Conservation (phyloP, 2,113 vertebrate species). For the Protomyctophum bolini region DNA sequence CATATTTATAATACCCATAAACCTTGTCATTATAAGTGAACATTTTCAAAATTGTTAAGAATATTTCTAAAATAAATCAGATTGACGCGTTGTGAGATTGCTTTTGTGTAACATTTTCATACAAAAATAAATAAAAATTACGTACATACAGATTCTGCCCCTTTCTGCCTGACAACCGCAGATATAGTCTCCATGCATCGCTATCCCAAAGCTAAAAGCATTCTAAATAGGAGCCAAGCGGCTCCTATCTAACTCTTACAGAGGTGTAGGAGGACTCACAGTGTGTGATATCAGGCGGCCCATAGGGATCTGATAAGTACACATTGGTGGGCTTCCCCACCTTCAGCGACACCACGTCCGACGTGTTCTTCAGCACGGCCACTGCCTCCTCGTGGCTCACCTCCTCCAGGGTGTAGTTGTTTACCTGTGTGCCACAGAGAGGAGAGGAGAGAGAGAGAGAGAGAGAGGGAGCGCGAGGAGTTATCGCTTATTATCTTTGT, state of each 20-base stretch:
- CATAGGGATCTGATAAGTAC: conserved; percentile 95
- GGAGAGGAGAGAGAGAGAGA: conserved; percentile 1
- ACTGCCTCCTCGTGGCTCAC: conserved; percentile 97
- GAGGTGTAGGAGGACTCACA: conserved; percentile 79
- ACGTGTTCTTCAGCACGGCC: conserved; percentile 95
- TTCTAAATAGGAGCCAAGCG: not conserved
- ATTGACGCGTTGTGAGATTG: too few species aligned
- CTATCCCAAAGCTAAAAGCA: not conserved
- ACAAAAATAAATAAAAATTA: too few species aligned
- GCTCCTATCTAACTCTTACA: conserved; percentile 7
- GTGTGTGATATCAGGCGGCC: conserved; percentile 94
- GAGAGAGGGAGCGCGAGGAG: not conserved
- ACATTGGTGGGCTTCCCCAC: conserved; percentile 95
- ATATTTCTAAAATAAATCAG: too few species aligned
- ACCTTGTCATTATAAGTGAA: too few species aligned
- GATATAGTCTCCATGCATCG: not conserved
- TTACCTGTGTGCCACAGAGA: conserved; percentile 80
- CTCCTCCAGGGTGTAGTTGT: conserved; percentile 97
- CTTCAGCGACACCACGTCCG: conserved; percentile 94
- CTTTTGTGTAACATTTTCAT: too few species aligned
- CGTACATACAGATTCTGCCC: too few species aligned
- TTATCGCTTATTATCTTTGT: not conserved
- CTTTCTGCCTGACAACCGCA: too few species aligned
- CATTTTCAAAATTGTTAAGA: too few species aligned
- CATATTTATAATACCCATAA: too few species aligned